phyloP scores from a whole-genome alignment of 2,888 invertebrate genomes.

The Agrotis segetum region DNA sequence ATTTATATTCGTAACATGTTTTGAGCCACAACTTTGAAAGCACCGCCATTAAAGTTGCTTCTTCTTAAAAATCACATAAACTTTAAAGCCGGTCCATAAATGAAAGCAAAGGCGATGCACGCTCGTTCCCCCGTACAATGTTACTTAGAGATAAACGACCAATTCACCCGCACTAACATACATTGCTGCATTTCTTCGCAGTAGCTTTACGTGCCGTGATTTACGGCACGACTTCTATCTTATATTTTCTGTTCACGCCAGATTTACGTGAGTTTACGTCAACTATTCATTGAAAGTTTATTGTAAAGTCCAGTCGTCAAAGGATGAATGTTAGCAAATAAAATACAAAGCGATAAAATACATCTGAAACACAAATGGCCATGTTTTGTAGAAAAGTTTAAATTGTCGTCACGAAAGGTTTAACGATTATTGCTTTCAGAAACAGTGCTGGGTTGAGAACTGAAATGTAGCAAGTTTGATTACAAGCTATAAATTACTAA shows the following conservation, averaged over 20 bases:
- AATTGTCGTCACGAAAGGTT: constrained; percentile 44
- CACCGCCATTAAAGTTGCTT: constrained; percentile 20
- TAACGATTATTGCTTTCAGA: constrained; percentile 44
- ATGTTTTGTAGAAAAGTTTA: constrained; percentile 45
- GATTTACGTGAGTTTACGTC: constrained; percentile 16
- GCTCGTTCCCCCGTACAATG: constrained; percentile 50
- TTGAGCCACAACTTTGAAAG: constrained; percentile 30
- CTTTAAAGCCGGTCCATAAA: constrained; percentile 52
- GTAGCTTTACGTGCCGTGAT: constrained; percentile 43
- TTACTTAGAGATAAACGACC: constrained; percentile 59
- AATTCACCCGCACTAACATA: constrained; percentile 50
- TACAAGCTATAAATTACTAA: constrained; percentile 10
- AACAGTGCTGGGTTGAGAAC: constrained; percentile 4
- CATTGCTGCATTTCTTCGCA: constrained; percentile 56
- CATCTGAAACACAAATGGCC: constrained; percentile 25
- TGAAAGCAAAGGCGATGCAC: constrained; percentile 36
- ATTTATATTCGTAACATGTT: constrained; percentile 9
- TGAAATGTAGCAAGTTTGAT: constrained; percentile 23
- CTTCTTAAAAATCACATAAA: constrained; percentile 59
- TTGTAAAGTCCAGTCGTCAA: constrained; percentile 31
- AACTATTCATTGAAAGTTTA: constrained; percentile 35
- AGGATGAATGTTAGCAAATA: constrained; percentile 41
- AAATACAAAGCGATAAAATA: constrained; percentile 48
- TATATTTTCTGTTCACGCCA: constrained; percentile 29
- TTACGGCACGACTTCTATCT: constrained; percentile 39